Evolutionary conservation across 2,113 vertebrate species (phyloP), one percentile per base, ranked within the genome.

Genomic region (Gallinago jamesoni): DNA sequence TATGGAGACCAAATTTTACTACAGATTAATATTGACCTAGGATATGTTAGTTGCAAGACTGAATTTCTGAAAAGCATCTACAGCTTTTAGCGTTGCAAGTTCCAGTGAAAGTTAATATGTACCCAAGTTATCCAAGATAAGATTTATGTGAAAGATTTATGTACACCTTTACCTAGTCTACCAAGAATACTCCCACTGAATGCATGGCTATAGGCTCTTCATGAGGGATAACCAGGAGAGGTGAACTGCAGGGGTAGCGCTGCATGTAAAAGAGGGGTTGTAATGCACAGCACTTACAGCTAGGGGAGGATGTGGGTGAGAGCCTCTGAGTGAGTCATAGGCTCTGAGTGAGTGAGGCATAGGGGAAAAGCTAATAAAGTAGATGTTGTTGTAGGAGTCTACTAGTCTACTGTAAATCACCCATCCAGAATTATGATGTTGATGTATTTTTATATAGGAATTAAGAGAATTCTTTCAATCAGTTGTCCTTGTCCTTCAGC

Each of bases 201-300:
- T 22, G 2, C 37, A 28, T 53, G 4, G 4, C 24, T 73, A 33
- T 28, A 72, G 50, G 47, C 21, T 77, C 3, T 56, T 35, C 3
- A 1, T 6, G 22, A 53, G 17, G n/a, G 6, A 31, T 18, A 39
- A 2, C 5, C 52, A 30, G 47, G 25, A 56, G 15, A 47, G 24
- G 18, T 7, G 24, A 75, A 41, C 31, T 5, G 1, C 7, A 59
- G 9, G 3, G 2, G 4, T 25, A 64, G 23, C 4, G 2, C 25
- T 35, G 39, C 41, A 11, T 12, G 5, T 31, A 43, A 31, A 53
- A 12, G 14, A 73, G 20, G 5, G 7, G 23, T 57, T 89, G 19
- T 20, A 73, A 3, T 63, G 25, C 27, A 21, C 6, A 41, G 4
- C 3, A 15, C 17, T 85, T 81, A 19, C 25, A 72, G 24, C 30